These are phyloP conservation scores for Elaphurus davidianus DNA, from an alignment of 2,113 vertebrate species.

Conservation along the genomic window DNA sequence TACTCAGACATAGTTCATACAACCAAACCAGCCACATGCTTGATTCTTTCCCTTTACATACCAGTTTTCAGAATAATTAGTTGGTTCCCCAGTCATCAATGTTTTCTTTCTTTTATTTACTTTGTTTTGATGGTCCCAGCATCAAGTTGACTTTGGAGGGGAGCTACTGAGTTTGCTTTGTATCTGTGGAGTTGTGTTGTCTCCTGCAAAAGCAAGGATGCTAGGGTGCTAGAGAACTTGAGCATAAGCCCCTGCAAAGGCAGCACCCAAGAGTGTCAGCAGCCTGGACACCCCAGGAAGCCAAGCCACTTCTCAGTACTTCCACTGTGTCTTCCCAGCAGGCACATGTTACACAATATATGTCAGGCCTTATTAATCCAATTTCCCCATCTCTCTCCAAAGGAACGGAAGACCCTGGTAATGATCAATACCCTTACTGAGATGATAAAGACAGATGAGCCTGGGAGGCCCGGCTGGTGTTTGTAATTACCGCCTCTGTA, in stretches of 20 bases:
- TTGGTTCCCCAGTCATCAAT: not conserved
- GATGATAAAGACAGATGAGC: conserved; percentile 81
- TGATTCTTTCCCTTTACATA: not conserved
- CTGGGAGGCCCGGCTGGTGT: conserved; percentile 69
- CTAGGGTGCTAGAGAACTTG: not conserved
- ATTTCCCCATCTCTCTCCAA: conserved; percentile 55
- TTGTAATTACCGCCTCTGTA: conserved; percentile 76
- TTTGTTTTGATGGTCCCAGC: not conserved
- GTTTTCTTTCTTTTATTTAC: not conserved
- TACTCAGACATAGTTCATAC: not conserved
- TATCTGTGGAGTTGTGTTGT: not conserved
- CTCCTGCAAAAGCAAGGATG: not conserved
- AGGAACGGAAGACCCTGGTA: conserved; percentile 61
- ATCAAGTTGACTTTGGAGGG: not conserved
- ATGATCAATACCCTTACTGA: conserved; percentile 75
- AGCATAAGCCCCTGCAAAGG: not conserved
- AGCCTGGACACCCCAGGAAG: not conserved
- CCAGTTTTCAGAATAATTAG: not conserved
- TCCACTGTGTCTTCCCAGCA: not conserved
- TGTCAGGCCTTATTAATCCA: conserved; percentile 69
- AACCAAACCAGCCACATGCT: not conserved
- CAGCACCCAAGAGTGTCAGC: not conserved
- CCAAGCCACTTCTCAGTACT: not conserved
- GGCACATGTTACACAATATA: not conserved
- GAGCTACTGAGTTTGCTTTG: not conserved